These are phyloP conservation scores for Venustaconcha ellipsiformis DNA, from an alignment of 1,140 invertebrate species.

Conservation along the genomic window DNA sequence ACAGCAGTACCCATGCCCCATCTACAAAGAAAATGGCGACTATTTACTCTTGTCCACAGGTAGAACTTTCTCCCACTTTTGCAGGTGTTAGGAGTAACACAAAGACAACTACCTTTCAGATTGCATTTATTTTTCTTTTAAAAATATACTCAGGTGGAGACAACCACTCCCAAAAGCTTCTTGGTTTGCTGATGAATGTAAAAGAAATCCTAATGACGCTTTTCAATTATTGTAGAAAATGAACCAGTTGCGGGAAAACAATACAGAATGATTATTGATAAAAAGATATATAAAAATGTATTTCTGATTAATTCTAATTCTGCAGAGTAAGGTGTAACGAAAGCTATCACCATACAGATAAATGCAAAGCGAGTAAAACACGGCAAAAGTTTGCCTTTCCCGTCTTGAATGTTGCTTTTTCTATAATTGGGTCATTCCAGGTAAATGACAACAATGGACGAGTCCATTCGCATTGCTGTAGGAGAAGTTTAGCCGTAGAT, in stretches of 20 bases:
- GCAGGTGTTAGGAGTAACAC: neutral
- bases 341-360: slow-evolving; percentile 80
- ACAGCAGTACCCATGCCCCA: no score
- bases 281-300: no score
- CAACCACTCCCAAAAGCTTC: slow-evolving; percentile 92
- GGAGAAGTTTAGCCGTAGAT: no score
- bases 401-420: slow-evolving; percentile 25
- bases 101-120: neutral
- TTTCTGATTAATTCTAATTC: no score
- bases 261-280: neutral
- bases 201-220: slow-evolving; percentile 92
- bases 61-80: neutral
- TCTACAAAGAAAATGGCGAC: no score
- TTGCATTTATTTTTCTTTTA: no score
- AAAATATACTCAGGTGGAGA: slow-evolving; percentile 77
- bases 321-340: slow-evolving; percentile 96
- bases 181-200: slow-evolving; percentile 92
- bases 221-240: slow-evolving; percentile 90
- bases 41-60: no score
- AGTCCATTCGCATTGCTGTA: neutral
- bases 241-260: slow-evolving; percentile 92
- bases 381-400: slow-evolving; percentile 24
- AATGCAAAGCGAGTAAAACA: slow-evolving; percentile 31
- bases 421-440: slow-evolving; percentile 33
- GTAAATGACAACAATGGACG: slow-evolving; percentile 31